Evolutionary conservation across 2,797 vertebrate genomes (phyloP), one percentile per base, ranked within the genome.

Genomic region (Anabacerthia variegaticeps): DNA sequence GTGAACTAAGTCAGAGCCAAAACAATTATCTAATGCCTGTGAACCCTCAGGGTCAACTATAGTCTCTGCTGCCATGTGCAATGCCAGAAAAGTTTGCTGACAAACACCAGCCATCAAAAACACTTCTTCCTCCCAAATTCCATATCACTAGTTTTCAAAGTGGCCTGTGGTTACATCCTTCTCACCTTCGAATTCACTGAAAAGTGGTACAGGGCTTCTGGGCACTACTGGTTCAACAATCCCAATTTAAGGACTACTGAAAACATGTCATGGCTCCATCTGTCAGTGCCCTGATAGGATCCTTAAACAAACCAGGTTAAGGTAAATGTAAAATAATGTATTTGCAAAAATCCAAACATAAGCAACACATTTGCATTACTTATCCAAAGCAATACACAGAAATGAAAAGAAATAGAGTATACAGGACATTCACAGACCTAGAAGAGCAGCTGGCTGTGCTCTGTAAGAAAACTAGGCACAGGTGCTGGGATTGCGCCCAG

Each of bases 401-500:
- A 88, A 62, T 37, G 34, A 73, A 66, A 80, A 83, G 36, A 72
- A 95, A 62, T 6, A 9, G 85, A n/a, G 55, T 52, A 52, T 27
- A 73, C 20, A 63, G 90, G 86, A 73, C 71, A 5, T 79, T 89
- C 68, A 41, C 36, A 32, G 93, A 92, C 85, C 93, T 87, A 85
- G 69, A 44, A 79, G 88, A 92, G 93, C 96, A 97, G 94, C 95
- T 97, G 95, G 89, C 92, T 14, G 41, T 0, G 8, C 78, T 94
- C 81, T 89, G 85, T 75, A 92, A 95, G 86, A 95, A 94, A 96
- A 93, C 93, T 6, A 93, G 96, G 95, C 96, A 94, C 96, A 95
- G 95, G 96, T 97, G 96, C 93, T 95, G 95, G 96, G 96, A 94
- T 7, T 59, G 92, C 44, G 71, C 93, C 96, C 95, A 95, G 94